These are phyloP conservation scores for Panulirus ornatus DNA, from an alignment of 1,140 invertebrate genomes.

Conservation along the genomic window DNA sequence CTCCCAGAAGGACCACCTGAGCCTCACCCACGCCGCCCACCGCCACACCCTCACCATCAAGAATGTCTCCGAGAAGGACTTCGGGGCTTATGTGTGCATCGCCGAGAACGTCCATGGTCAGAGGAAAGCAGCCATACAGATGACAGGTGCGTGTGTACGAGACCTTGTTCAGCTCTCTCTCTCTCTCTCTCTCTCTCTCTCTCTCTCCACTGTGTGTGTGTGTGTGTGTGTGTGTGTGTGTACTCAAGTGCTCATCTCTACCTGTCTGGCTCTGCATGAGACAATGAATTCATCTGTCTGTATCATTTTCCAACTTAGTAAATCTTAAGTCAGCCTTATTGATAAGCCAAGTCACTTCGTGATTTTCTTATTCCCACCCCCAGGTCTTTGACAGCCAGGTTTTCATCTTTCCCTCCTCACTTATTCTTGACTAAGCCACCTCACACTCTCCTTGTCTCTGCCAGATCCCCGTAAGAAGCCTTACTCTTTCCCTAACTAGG, in stretches of 20 bases:
- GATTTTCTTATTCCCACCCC: no score
- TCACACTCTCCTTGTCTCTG: background rate
- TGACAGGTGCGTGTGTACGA: slow-evolving; percentile 80
- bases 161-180: background rate
- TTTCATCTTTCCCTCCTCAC: background rate
- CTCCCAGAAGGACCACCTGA: background rate
- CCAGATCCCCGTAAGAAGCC: no score
- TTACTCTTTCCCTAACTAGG: no score
- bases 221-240: no score
- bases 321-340: no score
- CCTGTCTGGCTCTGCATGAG: no score
- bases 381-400: no score
- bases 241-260: no score
- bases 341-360: no score
- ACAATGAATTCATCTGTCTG: no score
- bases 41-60: slow-evolving; percentile 25
- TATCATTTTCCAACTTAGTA: no score
- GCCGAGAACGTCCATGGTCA: slow-evolving; percentile 86
- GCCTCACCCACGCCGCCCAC: slow-evolving; percentile 34
- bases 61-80: slow-evolving; percentile 80
- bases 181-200: slow-evolving; percentile 38
- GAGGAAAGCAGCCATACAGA: slow-evolving; percentile 79
- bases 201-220: no score
- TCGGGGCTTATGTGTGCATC: slow-evolving; percentile 87
- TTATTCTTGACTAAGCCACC: background rate